Evolutionary conservation across 2,888 invertebrate genomes (phyloP).

Genomic region (Lordiphosa andalusiaca): DNA sequence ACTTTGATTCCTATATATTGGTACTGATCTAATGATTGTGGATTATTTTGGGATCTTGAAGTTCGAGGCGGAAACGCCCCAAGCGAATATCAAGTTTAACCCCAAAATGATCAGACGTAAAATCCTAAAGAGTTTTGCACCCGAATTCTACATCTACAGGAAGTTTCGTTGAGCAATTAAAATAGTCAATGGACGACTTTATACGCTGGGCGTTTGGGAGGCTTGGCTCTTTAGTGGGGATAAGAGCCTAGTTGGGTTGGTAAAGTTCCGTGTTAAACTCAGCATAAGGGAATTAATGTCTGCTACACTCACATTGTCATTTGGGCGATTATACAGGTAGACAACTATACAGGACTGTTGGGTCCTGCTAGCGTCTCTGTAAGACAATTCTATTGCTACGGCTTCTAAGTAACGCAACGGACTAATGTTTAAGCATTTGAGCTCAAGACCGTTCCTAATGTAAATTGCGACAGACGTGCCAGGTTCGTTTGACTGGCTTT

Average conservation of each 20-base stretch:
- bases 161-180: too few species aligned
- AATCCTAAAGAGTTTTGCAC: background rate
- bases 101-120: conserved; percentile 1
- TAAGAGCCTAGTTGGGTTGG: too few species aligned
- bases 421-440: background rate
- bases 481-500: background rate
- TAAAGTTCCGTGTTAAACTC: too few species aligned
- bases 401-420: background rate
- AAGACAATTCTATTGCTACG: conserved; percentile 1
- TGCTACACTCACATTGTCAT: too few species aligned
- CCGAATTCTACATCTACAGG: background rate
- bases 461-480: conserved; percentile 1
- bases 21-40: background rate
- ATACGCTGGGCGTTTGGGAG: too few species aligned
- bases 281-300: too few species aligned
- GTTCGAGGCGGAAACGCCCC: background rate
- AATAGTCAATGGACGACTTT: too few species aligned
- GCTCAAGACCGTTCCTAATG: background rate
- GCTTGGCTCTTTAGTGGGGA: too few species aligned
- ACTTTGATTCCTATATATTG: background rate
- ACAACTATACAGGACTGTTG: too few species aligned
- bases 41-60: background rate
- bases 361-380: too few species aligned
- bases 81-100: background rate
- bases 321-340: too few species aligned